Evolutionary conservation across 2,797 vertebrate species (phyloP).

Genomic region (Clamator glandarius): DNA sequence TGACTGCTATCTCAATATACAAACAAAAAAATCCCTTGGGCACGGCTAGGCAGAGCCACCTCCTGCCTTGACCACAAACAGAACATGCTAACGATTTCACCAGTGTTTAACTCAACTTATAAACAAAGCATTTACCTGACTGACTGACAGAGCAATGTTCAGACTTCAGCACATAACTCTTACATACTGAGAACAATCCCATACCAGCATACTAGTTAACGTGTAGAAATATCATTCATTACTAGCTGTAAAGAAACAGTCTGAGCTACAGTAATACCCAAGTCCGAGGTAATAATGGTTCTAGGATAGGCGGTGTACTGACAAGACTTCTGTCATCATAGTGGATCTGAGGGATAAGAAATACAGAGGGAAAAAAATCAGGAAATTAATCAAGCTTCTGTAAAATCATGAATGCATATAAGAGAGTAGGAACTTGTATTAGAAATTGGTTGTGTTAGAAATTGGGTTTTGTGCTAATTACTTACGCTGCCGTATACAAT

Average conservation of each 20-base stretch:
- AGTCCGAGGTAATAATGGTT: background rate
- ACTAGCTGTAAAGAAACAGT: background rate
- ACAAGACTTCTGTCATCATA: background rate
- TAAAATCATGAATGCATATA: background rate
- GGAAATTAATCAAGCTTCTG: background rate
- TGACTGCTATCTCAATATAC: background rate
- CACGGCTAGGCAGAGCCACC: background rate
- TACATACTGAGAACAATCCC: background rate
- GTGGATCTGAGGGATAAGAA: background rate
- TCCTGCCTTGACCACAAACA: background rate
- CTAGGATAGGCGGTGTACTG: background rate
- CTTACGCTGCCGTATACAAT: background rate
- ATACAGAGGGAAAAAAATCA: background rate
- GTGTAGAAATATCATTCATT: background rate
- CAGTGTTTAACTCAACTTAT: background rate
- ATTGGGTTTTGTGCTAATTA: background rate
- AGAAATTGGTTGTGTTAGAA: background rate
- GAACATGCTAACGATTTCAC: background rate
- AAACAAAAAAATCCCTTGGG: background rate
- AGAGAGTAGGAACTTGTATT: background rate
- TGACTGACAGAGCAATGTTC: background rate
- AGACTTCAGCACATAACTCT: background rate
- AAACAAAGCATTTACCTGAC: background rate
- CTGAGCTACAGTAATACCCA: background rate
- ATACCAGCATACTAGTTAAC: background rate